Base-by-base conservation (phyloP, 2,888 invertebrate genomes). In the Trisateles emortualis region DNA sequence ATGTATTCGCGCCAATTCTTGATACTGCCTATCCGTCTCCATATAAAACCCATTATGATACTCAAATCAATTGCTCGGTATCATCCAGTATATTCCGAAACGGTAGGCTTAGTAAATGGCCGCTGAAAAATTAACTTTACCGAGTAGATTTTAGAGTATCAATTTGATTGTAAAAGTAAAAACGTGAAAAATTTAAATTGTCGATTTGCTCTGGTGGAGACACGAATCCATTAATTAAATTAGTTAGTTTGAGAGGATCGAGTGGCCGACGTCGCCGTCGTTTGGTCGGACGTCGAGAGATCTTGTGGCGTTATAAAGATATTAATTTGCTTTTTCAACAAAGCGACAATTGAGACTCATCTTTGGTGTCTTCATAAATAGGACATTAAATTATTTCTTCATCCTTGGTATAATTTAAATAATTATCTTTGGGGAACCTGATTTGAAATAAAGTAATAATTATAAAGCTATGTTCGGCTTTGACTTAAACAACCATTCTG, bases 221-320 rank as follows among this genome's bases (percentile, higher is more conserved):
- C 80, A 76, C 68, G 75, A 74, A 77, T 79, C 81, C 80, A 86
- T 87, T 86, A 84, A 85, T 80, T 82, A 76, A 79, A 87, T 86
- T 83, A 78, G 76, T 77, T 75, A 76, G 78, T 41, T 60, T 52
- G 57, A 35, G 78, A 79, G 76, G 72, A 76, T 45, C 51, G 76
- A 74, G 77, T 74, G 66, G 49, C 41, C 44, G 59, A 1, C 26
- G 8, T 26, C 51, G 33, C 42, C 33, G 41, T 38, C 59, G 58
- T 52, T 49, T 17, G n/a, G 57, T 43, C 44, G 53, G 39, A 52
- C 53, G 26, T 65, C 59, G 47, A 64, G 40, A 59, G 45, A 36
- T 48, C 54, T 70, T 39, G 38, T 55, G 30, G 26, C 54, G n/a
- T 35, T 54, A 48, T 49, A 36, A 48, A 57, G 53, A 68, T 71